These are phyloP conservation scores for Drosophila cardini DNA, from an alignment of 1,140 invertebrate species.

Conservation along the genomic window DNA sequence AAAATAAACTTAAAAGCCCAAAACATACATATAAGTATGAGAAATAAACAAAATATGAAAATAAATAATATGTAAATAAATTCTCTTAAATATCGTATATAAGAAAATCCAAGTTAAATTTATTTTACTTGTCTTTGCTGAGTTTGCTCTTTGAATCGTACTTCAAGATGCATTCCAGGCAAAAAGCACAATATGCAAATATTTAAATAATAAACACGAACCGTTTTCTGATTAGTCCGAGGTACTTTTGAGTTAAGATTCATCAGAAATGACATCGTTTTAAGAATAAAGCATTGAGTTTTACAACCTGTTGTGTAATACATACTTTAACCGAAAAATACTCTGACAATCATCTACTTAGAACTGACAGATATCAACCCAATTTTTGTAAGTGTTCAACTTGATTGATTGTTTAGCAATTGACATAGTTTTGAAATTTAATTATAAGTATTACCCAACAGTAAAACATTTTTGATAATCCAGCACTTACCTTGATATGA, in stretches of 20 bases:
- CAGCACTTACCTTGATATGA: conserved; percentile 85
- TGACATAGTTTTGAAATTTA: conserved; percentile 66
- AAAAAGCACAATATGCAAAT: conserved; percentile 57
- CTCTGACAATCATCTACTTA: conserved; percentile 51
- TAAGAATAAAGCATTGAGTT: not conserved
- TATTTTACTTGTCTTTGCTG: conserved; percentile 48
- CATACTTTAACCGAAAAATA: conserved; percentile 15
- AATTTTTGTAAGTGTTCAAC: conserved; percentile 53
- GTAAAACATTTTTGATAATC: conserved; percentile 60
- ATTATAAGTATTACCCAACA: conserved; percentile 15
- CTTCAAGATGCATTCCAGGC: conserved; percentile 67
- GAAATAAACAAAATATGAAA: conserved; percentile 32
- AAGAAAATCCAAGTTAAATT: conserved; percentile 69
- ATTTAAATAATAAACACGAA: conserved; percentile 68
- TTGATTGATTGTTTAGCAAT: conserved; percentile 75
- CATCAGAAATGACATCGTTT: conserved; percentile 27
- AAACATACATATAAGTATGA: conserved; percentile 8
- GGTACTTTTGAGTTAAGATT: conserved; percentile 9
- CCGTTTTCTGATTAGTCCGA: conserved; percentile 59
- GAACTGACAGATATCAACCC: conserved; percentile 66
- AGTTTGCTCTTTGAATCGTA: conserved; percentile 49
- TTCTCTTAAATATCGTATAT: conserved; percentile 1
- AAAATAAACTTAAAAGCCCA: conserved; percentile 15
- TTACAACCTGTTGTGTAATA: conserved; percentile 47
- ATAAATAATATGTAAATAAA: conserved; percentile 49